Conservation (phyloP, 64 coral and sea anemone genomes). For the Porites lutea region DNA sequence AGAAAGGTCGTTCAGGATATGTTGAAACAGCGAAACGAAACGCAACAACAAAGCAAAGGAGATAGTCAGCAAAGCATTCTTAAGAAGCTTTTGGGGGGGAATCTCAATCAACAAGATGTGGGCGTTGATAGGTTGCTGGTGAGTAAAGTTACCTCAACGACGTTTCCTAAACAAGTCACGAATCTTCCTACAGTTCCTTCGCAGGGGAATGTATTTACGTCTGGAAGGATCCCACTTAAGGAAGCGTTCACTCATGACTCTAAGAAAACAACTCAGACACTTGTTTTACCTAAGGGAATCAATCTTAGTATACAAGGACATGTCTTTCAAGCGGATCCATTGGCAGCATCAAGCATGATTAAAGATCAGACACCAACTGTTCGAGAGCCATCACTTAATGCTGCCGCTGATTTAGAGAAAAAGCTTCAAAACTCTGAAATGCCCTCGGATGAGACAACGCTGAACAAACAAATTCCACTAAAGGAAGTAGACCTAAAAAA, state of each 20-base stretch:
- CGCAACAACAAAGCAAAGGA: background rate
- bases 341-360: background rate
- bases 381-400: background rate
- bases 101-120: background rate
- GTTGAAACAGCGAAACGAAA: conserved; percentile 9
- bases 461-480: background rate
- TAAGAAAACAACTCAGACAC: background rate
- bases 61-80: conserved; percentile 18
- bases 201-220: background rate
- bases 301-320: conserved; percentile 7
- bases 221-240: conserved; percentile 10
- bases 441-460: background rate
- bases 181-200: conserved; percentile 25
- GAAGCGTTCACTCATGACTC: background rate
- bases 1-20: conserved; percentile 34
- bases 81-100: conserved; percentile 3
- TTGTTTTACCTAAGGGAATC: background rate
- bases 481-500: background rate
- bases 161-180: background rate
- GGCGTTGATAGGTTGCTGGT: background rate
- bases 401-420: background rate
- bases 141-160: background rate
- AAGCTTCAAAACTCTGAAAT: background rate
- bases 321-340: background rate
- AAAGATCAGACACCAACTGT: conserved; percentile 1